Conservation (phyloP, 2,113 vertebrate genomes). For the Toxotes chatareus region DNA sequence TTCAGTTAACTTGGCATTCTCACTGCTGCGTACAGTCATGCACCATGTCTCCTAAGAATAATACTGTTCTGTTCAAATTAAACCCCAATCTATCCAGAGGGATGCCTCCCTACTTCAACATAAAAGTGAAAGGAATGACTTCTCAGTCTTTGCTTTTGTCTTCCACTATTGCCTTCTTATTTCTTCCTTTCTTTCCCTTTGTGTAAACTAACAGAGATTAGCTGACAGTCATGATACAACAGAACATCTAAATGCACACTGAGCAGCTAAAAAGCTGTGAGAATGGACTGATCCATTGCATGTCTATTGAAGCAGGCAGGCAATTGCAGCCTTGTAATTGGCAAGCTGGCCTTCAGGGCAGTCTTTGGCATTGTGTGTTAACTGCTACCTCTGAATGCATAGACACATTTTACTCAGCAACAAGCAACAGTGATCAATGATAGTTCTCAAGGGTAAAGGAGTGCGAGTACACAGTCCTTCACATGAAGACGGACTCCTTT, state of each 20-base stretch:
- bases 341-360: conserved; percentile 5
- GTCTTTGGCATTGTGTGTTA: conserved; percentile 65
- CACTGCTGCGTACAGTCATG: conserved; percentile 14
- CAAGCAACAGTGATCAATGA: conserved; percentile 46
- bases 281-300: conserved; percentile 1
- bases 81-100: conserved; percentile 27
- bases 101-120: not conserved
- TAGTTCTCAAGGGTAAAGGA: conserved; percentile 34
- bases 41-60: conserved; percentile 15
- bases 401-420: conserved; percentile 52
- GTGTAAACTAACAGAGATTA: conserved; percentile 2
- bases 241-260: conserved; percentile 33
- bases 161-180: not conserved
- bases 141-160: conserved; percentile 16
- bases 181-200: not conserved
- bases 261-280: conserved; percentile 23
- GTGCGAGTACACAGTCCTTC: conserved; percentile 6
- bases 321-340: conserved; percentile 24
- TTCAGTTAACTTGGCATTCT: not conserved
- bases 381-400: conserved; percentile 66
- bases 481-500: conserved; percentile 4
- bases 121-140: conserved; percentile 39
- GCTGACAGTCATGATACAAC: conserved; percentile 2
- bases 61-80: conserved; percentile 34
- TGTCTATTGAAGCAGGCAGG: conserved; percentile 24